A percentile compares a stretch with the other conserved stretches of the same genome.
Conservation (phyloP, 2,888 invertebrate genomes). For the Bhutanitis thaidina region DNA sequence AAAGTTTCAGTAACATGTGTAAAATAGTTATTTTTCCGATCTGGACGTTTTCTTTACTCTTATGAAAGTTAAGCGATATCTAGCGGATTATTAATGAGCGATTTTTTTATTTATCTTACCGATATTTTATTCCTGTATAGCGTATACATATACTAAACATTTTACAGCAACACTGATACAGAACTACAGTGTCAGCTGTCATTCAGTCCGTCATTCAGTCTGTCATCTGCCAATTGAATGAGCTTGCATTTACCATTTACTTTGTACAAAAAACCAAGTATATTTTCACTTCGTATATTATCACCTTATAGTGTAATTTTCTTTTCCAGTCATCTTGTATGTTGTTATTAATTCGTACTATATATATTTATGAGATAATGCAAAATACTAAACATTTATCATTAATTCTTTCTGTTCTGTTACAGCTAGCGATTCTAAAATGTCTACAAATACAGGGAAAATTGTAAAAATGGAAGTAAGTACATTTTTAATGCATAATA, state of each 20-base stretch:
- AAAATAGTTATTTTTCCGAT: too few species aligned
- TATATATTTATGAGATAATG: too few species aligned
- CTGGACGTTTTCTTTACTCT: too few species aligned
- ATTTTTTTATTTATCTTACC: too few species aligned
- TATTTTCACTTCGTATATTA: neutral
- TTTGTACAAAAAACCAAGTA: neutral
- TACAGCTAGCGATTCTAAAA: constrained; percentile 9
- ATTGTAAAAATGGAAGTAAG: constrained; percentile 81
- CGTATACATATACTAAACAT: too few species aligned
- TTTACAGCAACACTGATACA: too few species aligned
- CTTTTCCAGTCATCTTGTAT: neutral
- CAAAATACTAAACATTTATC: neutral
- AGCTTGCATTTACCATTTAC: constrained; percentile 18
- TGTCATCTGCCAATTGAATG: constrained; percentile 13
- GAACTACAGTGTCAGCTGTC: neutral
- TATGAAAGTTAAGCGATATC: too few species aligned
- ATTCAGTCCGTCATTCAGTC: neutral
- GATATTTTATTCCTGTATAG: too few species aligned
- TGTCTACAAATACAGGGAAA: constrained; percentile 52
- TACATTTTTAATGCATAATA: constrained; percentile 10
- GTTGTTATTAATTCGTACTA: neutral
- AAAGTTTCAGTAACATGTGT: too few species aligned
- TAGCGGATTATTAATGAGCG: too few species aligned
- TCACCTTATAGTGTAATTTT: neutral
- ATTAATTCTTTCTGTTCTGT: neutral